These are phyloP conservation scores for Euclidia mi DNA, from an alignment of 2,888 invertebrate species.

Conservation along the genomic window DNA sequence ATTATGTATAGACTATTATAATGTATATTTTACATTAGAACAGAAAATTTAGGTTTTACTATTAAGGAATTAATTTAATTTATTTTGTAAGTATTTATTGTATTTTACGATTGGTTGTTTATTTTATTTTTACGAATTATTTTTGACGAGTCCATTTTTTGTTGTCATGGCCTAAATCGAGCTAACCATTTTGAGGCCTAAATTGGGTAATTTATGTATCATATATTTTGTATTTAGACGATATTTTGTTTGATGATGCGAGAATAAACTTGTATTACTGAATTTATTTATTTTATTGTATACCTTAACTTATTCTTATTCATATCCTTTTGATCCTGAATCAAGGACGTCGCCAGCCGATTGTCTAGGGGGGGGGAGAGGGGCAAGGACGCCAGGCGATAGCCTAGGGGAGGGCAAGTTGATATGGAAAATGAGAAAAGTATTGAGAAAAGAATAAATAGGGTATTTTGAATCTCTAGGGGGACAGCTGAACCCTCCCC, in stretches of 20 bases:
- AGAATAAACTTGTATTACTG: conserved; percentile 86
- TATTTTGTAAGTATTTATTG: conserved; percentile 65
- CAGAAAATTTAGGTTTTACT: conserved; percentile 54
- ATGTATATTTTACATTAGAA: conserved; percentile 79
- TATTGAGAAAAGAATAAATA: too few relatives aligned
- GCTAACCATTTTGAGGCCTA: conserved; percentile 66
- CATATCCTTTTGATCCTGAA: too few relatives aligned
- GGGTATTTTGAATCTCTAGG: too few relatives aligned
- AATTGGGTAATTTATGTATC: conserved; percentile 50
- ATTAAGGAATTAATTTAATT: conserved; percentile 57
- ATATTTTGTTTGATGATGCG: conserved; percentile 79
- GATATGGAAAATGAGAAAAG: too few relatives aligned
- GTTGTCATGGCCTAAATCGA: conserved; percentile 56
- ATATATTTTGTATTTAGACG: conserved; percentile 52
- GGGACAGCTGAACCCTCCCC: too few relatives aligned
- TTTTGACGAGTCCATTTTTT: conserved; percentile 51
- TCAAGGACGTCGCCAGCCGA: too few relatives aligned
- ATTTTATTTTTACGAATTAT: conserved; percentile 51
- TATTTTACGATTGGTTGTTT: conserved; percentile 65
- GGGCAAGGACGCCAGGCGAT: too few relatives aligned
- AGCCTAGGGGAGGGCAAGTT: too few relatives aligned
- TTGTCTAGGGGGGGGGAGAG: too few relatives aligned
- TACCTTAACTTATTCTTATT: too few relatives aligned
- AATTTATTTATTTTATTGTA: conserved; percentile 34
- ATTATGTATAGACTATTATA: conserved; percentile 78